phyloP scores from a whole-genome alignment of 2,797 vertebrate species.

The Pelochelys cantorii region DNA sequence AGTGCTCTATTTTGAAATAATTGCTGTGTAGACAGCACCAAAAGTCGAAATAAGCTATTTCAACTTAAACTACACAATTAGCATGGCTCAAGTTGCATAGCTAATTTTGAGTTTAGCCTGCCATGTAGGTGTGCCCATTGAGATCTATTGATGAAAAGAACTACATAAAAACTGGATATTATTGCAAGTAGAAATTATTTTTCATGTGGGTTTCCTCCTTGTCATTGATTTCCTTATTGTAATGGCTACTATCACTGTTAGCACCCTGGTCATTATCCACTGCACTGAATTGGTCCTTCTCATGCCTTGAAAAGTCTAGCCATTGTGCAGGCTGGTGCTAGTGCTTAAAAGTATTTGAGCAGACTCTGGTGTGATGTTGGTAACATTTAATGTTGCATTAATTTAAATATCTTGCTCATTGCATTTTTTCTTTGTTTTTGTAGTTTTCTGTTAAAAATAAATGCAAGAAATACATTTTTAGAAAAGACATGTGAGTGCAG shows the following conservation, averaged over 20 bases:
- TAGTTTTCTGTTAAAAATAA: neutral
- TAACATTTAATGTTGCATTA: constrained; percentile 44
- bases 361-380: constrained; percentile 16
- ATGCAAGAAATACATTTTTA: neutral
- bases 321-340: constrained; percentile 59
- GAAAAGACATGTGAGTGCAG: neutral
- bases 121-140: neutral
- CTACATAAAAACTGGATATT: neutral
- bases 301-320: constrained; percentile 54
- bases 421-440: constrained; percentile 40
- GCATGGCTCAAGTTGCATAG: too few species aligned
- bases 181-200: constrained; percentile 58
- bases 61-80: too few species aligned
- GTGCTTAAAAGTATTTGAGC: constrained; percentile 37
- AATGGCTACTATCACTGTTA: neutral
- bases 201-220: constrained; percentile 53
- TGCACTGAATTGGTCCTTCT: constrained; percentile 63
- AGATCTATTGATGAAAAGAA: neutral
- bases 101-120: too few species aligned
- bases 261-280: constrained; percentile 53
- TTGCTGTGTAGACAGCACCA: too few species aligned
- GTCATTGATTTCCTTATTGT: constrained; percentile 45
- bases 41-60: too few species aligned
- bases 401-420: constrained; percentile 62
- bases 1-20: too few species aligned